These are phyloP conservation scores for Poeciliopsis retropinna DNA, from an alignment of 2,113 vertebrate species.

Conservation along the genomic window DNA sequence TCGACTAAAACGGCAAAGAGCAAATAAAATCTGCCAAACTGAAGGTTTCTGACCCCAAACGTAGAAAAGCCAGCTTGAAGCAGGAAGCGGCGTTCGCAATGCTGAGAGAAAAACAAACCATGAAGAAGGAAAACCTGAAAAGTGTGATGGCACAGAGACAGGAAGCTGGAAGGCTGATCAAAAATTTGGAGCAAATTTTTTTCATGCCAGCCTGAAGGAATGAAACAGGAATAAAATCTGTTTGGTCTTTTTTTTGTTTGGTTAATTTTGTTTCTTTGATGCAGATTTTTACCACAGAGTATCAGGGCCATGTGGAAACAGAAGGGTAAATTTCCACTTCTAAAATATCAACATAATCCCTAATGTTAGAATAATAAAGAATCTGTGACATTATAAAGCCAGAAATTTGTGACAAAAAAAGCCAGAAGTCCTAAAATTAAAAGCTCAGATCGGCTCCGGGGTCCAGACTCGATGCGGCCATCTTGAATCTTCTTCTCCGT, in stretches of 20 bases:
- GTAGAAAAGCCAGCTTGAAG: background rate
- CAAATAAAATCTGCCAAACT: background rate
- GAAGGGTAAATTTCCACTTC: no score
- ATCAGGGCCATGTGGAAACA: no score
- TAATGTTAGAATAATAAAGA: no score
- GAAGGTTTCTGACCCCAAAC: background rate
- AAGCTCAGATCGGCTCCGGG: no score
- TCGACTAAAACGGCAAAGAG: background rate
- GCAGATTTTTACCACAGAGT: constrained; percentile 5
- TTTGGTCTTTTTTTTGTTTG: constrained; percentile 26
- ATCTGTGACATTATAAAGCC: no score
- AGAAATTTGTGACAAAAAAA: no score
- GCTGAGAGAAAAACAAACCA: background rate
- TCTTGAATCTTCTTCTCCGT: no score
- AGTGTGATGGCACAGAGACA: constrained; percentile 36
- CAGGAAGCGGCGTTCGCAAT: background rate
- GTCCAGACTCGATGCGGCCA: no score
- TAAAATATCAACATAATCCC: no score
- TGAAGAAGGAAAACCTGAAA: no score
- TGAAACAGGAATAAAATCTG: constrained; percentile 1
- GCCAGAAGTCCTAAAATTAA: no score
- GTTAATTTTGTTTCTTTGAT: constrained; percentile 20
- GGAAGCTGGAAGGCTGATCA: constrained; percentile 50
- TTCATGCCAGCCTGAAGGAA: constrained; percentile 61
- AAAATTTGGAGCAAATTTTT: constrained; percentile 45